Evolutionary conservation across 2,797 vertebrate species (phyloP).

Genomic region (Thunnus albacares): DNA sequence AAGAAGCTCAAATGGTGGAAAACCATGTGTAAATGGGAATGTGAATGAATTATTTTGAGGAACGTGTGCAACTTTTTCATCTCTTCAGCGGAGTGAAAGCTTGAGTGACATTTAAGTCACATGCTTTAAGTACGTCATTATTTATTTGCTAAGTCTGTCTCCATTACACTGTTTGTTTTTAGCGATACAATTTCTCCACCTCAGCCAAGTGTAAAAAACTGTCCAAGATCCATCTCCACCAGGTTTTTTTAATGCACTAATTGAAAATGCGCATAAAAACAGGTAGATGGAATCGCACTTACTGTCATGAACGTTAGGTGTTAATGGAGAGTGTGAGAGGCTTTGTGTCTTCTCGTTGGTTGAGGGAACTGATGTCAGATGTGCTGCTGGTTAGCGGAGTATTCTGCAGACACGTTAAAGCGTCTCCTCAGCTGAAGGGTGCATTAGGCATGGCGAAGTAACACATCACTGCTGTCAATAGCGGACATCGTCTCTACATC

Average conservation of each 20-base stretch:
- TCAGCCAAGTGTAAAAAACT: too few species aligned
- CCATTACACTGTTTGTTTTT: neutral
- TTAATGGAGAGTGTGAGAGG: slow-evolving; percentile 7
- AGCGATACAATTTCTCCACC: too few species aligned
- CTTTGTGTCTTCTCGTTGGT: neutral
- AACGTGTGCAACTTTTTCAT: neutral
- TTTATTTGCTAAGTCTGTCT: neutral
- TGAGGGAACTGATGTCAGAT: slow-evolving; percentile 19
- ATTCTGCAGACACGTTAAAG: slow-evolving; percentile 33
- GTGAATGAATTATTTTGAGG: neutral
- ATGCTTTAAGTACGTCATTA: too few species aligned
- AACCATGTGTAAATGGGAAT: neutral
- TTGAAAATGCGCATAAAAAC: neutral
- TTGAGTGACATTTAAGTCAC: too few species aligned
- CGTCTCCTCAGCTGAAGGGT: slow-evolving; percentile 21
- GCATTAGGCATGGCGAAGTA: slow-evolving; percentile 31
- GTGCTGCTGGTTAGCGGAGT: neutral
- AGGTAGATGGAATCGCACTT: too few species aligned
- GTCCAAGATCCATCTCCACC: neutral
- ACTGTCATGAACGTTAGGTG: neutral
- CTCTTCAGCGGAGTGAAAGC: neutral
- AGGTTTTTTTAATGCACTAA: neutral
- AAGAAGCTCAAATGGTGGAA: neutral
- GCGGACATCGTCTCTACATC: slow-evolving; percentile 44
- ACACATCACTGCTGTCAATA: slow-evolving; percentile 39